Percentiles rank a stretch among this genome's conserved stretches.
These are phyloP conservation scores for Aphrocallistes beatrix DNA, from an alignment of 37 sponge, comb jelly and placozoan genomes.

Conservation along the genomic window DNA sequence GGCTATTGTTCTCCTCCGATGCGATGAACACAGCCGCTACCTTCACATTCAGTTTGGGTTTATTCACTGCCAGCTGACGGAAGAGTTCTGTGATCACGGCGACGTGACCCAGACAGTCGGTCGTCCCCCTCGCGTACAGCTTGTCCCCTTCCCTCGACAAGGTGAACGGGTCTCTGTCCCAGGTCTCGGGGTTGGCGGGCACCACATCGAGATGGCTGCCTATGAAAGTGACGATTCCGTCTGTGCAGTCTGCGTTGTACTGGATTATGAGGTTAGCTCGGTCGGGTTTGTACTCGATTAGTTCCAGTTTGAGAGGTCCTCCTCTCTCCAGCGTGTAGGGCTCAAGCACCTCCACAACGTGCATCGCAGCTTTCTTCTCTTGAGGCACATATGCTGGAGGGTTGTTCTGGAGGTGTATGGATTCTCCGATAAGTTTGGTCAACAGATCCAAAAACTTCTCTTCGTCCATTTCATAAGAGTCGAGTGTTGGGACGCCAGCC, in stretches of 20 bases:
- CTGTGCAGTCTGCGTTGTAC: conserved; percentile 36
- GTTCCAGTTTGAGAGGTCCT: conserved; percentile 42
- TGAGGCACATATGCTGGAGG: conserved; percentile 55
- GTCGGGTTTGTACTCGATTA: conserved; percentile 39
- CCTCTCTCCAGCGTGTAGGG: conserved; percentile 40
- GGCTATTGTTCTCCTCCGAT: conserved; percentile 45
- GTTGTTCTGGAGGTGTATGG: conserved; percentile 51
- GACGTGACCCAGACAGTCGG: conserved; percentile 69
- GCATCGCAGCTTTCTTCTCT: conserved; percentile 55
- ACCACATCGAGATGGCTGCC: conserved; percentile 66
- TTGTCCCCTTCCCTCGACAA: conserved; percentile 53
- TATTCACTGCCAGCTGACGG: conserved; percentile 55
- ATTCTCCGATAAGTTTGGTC: conserved; percentile 55
- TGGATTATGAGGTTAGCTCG: conserved; percentile 46
- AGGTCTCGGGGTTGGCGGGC: conserved; percentile 67
- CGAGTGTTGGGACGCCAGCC: neutral
- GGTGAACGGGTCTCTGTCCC: conserved; percentile 61
- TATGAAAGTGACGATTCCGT: conserved; percentile 49
- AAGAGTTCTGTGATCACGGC: conserved; percentile 65
- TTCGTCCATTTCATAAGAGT: conserved; percentile 26
- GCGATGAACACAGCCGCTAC: conserved; percentile 66
- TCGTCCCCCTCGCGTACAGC: conserved; percentile 63
- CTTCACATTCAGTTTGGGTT: conserved; percentile 33
- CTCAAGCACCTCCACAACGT: conserved; percentile 40
- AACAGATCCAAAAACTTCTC: conserved; percentile 37